phyloP scores from a whole-genome alignment of 2,113 vertebrate species.

The Chunga burmeisteri region DNA sequence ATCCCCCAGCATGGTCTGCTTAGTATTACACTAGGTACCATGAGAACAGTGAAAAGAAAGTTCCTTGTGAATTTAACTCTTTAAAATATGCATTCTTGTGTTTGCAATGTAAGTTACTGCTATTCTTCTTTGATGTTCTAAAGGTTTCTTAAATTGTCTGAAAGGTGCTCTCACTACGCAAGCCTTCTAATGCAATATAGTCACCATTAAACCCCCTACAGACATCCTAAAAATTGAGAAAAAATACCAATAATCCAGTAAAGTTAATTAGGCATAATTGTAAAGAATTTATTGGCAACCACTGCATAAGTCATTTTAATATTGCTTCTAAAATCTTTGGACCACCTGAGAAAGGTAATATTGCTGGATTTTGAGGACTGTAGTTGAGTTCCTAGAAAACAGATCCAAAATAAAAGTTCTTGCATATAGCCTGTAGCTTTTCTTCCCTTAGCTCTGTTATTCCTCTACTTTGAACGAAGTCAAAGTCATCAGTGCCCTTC shows the following conservation, averaged over 20 bases:
- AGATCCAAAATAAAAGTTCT: not conserved
- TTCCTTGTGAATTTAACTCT: not conserved
- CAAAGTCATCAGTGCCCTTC: not conserved
- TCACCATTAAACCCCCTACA: not conserved
- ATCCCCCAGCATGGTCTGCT: not conserved
- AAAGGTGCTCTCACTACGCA: not conserved
- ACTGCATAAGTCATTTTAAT: not conserved
- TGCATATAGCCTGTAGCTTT: not conserved
- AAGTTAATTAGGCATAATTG: not conserved
- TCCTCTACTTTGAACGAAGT: not conserved
- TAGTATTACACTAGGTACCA: not conserved
- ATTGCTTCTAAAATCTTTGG: not conserved
- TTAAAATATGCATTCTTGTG: not conserved
- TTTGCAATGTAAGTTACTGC: not conserved
- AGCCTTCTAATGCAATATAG: not conserved
- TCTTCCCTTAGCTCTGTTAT: not conserved
- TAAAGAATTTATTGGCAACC: not conserved
- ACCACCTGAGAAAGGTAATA: not conserved
- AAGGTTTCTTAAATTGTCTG: not conserved
- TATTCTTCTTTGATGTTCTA: not conserved
- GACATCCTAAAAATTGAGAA: not conserved
- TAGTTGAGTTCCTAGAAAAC: not conserved
- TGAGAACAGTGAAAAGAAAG: not conserved
- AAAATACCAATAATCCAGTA: not conserved
- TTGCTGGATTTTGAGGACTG: not conserved